Conservation (phyloP, 2,888 invertebrate species). For the Thecophora atra region DNA sequence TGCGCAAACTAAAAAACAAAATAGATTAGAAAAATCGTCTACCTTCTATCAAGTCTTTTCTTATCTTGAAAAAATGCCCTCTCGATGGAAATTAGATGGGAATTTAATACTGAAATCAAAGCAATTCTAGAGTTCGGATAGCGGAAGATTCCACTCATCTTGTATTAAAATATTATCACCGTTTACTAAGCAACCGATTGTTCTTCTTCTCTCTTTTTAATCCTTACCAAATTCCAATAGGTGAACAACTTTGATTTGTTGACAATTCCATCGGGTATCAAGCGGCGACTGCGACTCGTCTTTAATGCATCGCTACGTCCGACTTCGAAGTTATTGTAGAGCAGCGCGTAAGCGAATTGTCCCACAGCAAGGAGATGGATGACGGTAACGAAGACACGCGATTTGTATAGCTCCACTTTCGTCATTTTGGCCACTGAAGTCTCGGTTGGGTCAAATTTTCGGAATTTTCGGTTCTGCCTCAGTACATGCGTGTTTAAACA, state of each 20-base stretch:
- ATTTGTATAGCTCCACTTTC: conserved; percentile 66
- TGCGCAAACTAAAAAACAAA: too few relatives aligned
- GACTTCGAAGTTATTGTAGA: conserved; percentile 67
- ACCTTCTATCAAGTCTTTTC: too few relatives aligned
- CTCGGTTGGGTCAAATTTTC: not conserved
- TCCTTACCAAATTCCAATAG: conserved; percentile 69
- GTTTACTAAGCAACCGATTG: not conserved
- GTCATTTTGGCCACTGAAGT: conserved; percentile 57
- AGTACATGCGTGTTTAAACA: too few relatives aligned
- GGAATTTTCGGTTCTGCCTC: too few relatives aligned
- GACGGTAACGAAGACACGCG: conserved; percentile 62
- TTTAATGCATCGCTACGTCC: conserved; percentile 56
- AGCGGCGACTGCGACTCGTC: conserved; percentile 50
- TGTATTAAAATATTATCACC: too few relatives aligned
- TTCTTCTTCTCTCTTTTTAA: not conserved
- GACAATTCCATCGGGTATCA: conserved; percentile 63
- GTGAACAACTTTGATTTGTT: conserved; percentile 66
- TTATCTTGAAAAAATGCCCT: too few relatives aligned
- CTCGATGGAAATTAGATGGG: too few relatives aligned
- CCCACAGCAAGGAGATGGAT: conserved; percentile 63
- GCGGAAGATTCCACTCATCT: too few relatives aligned
- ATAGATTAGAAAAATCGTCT: too few relatives aligned
- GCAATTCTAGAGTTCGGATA: too few relatives aligned
- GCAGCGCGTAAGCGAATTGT: conserved; percentile 64
- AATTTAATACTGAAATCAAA: too few relatives aligned